Percentiles rank a stretch among this genome's conserved stretches.
These are phyloP conservation scores for Notodonta dromedarius DNA, from an alignment of 2,888 invertebrate species.

Conservation along the genomic window DNA sequence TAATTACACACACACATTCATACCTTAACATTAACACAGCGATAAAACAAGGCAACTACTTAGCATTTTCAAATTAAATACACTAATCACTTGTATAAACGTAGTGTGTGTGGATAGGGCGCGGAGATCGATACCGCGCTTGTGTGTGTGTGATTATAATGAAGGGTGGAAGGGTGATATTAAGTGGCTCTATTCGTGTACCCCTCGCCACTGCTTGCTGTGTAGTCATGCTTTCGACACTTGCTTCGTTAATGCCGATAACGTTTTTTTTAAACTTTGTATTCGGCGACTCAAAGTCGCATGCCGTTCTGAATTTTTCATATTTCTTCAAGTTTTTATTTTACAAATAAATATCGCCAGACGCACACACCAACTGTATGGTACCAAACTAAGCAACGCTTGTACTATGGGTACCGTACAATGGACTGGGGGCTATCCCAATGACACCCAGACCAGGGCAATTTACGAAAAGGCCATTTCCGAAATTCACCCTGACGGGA, in stretches of 20 bases:
- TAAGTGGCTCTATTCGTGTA: conserved; percentile 81
- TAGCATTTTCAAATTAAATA: conserved; percentile 85
- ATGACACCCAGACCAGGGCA: too few relatives aligned
- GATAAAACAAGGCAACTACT: conserved; percentile 82
- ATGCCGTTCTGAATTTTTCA: too few relatives aligned
- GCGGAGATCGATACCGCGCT: conserved; percentile 72
- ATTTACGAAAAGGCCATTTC: too few relatives aligned
- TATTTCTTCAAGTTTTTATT: too few relatives aligned
- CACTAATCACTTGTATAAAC: conserved; percentile 83
- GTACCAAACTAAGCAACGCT: too few relatives aligned
- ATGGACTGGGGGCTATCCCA: too few relatives aligned
- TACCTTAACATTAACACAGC: conserved; percentile 62
- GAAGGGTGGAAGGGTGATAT: conserved; percentile 82
- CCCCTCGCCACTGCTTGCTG: conserved; percentile 68
- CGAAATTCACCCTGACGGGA: too few relatives aligned
- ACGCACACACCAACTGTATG: too few relatives aligned
- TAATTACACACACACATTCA: conserved; percentile 69
- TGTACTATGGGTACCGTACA: too few relatives aligned
- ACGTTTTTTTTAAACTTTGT: conserved; percentile 33
- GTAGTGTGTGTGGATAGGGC: conserved; percentile 64
- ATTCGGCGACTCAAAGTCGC: too few relatives aligned
- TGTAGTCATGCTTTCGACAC: conserved; percentile 76
- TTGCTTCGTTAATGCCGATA: conserved; percentile 69
- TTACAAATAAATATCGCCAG: too few relatives aligned
- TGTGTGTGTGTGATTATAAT: conserved; percentile 82